Base-by-base conservation (phyloP, 2,888 invertebrate genomes). In the Tridacna gigas region DNA sequence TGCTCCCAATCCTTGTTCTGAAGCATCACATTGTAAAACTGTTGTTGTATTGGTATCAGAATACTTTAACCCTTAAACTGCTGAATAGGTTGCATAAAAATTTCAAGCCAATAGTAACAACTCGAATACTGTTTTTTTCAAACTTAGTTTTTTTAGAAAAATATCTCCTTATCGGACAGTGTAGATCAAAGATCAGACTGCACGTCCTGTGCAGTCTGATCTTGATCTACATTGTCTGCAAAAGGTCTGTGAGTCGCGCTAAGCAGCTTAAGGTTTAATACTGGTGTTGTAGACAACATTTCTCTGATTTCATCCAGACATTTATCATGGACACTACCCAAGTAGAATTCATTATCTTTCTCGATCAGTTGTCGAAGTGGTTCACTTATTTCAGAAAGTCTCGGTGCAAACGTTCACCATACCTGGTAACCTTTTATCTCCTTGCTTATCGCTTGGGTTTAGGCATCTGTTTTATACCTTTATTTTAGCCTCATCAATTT, bases 1-100 rank as follows among this genome's bases (percentile, higher is more conserved):
- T 15, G 88, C 84, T 11, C 86, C 89, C 11, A 91, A 74, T 0
- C 89, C 90, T 15, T 63, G 73, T 60, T 80, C 74, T 13, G 73
- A 73, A 1, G 83, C 69, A 66, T 86, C 86, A 20, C 25, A 65
- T 25, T 20, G 22, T 25, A 80, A 37, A 56, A 51, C 51, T 51
- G 51, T 51, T 51, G 51, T 11, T 15, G 11, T 51, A 15, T 51
- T 15, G 51, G 11, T 51, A 51, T 51, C 51, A 15, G 15, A 51
- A 15, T 51, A 51, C 15, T n/a, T n/a, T n/a, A n/a, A n/a, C n/a
- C n/a, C n/a, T n/a, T n/a, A n/a, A n/a, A n/a, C n/a, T n/a, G n/a
- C n/a, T n/a, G n/a, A n/a, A n/a, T n/a, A n/a, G n/a, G n/a, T n/a
- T n/a, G n/a, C n/a, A n/a, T n/a, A n/a, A n/a, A n/a, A n/a, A n/a